Percentiles rank a stretch among this genome's conserved stretches.
Evolutionary conservation across 2,888 invertebrate genomes (phyloP).

Genomic region (Leptinotarsa tumamoca): DNA sequence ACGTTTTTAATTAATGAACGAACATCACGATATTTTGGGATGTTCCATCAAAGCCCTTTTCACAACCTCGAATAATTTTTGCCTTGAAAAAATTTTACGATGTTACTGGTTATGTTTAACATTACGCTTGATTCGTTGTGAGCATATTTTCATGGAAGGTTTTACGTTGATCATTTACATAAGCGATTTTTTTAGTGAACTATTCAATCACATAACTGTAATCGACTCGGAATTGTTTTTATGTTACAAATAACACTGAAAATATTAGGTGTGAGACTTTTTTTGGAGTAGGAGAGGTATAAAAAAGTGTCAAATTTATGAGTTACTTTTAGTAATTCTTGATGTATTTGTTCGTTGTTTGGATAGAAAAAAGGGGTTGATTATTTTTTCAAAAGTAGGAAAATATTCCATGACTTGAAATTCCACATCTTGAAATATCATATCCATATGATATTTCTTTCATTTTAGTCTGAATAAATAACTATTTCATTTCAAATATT

Average conservation of each 20-base stretch:
- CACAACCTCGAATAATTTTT: constrained; percentile 33
- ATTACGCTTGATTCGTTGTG: constrained; percentile 31
- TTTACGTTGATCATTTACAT: constrained; percentile 1
- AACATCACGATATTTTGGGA: constrained; percentile 61
- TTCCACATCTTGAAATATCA: too few species aligned
- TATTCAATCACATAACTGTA: constrained; percentile 5
- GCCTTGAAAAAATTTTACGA: constrained; percentile 38
- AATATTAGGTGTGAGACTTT: background rate
- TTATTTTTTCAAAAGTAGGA: too few species aligned
- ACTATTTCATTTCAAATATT: too few species aligned
- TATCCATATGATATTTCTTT: too few species aligned
- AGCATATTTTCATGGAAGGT: constrained; percentile 11
- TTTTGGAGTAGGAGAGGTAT: too few species aligned
- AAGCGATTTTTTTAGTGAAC: background rate
- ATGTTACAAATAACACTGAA: background rate
- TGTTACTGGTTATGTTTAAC: constrained; percentile 40
- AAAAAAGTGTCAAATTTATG: too few species aligned
- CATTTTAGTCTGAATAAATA: too few species aligned
- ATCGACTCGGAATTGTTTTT: background rate
- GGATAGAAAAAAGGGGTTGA: too few species aligned
- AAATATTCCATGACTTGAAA: too few species aligned
- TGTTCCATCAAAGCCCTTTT: constrained; percentile 52
- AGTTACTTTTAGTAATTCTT: too few species aligned
- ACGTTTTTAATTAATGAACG: constrained; percentile 67
- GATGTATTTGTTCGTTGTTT: too few species aligned